These are phyloP conservation scores for Rhinolophus sinicus DNA, from an alignment of 2,113 vertebrate genomes.

Conservation along the genomic window DNA sequence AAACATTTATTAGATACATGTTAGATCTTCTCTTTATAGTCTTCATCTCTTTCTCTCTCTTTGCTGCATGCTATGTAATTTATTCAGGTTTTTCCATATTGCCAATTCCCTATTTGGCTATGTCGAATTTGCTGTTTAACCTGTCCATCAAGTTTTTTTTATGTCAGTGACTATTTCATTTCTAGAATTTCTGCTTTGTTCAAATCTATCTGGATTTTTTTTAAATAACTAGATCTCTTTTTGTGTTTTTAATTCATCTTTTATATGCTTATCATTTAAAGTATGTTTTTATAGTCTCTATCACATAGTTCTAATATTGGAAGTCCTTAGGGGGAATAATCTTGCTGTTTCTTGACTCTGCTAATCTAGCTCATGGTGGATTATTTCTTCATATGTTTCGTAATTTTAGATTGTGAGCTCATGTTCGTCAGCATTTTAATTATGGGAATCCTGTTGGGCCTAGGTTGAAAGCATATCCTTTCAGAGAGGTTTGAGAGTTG, in stretches of 20 bases:
- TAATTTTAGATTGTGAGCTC: conserved; percentile 1
- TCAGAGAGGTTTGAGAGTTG: background rate
- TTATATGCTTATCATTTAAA: background rate
- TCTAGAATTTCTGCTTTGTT: conserved; percentile 28
- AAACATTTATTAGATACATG: background rate
- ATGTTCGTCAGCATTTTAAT: background rate
- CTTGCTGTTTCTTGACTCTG: conserved; percentile 17
- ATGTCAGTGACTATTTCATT: background rate
- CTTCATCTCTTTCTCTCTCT: background rate
- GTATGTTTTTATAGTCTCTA: background rate
- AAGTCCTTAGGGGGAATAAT: background rate
- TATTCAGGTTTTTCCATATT: background rate
- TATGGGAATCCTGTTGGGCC: background rate
- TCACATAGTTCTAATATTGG: background rate
- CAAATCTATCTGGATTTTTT: background rate
- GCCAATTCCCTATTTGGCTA: background rate
- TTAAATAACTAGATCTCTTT: background rate
- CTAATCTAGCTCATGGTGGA: background rate
- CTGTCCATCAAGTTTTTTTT: background rate
- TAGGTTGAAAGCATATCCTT: background rate
- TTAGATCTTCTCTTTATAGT: background rate
- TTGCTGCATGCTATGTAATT: background rate
- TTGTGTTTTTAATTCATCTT: background rate
- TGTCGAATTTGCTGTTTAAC: conserved; percentile 33
- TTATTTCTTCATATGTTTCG: conserved; percentile 30